These are phyloP conservation scores for Porites rus DNA, from an alignment of 92 coral and sea anemone genomes.

Conservation along the genomic window DNA sequence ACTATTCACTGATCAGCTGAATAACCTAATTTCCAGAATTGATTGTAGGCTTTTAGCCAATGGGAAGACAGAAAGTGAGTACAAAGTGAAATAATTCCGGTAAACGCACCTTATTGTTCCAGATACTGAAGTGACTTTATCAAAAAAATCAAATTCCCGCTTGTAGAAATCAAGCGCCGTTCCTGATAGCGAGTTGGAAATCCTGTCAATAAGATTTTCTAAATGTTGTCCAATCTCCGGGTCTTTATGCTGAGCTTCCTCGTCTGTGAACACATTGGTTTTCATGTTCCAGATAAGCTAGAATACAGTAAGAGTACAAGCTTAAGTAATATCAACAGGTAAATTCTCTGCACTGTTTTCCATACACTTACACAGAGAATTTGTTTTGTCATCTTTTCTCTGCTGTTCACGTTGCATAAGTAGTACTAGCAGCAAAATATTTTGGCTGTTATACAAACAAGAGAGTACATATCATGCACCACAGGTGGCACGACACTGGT, in stretches of 20 bases:
- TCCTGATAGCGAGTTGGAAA: constrained; percentile 86
- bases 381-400: no score
- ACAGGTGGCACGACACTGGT: no score
- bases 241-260: constrained; percentile 90
- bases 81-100: neutral
- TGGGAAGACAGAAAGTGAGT: neutral
- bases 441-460: no score
- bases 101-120: constrained; percentile 88
- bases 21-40: neutral
- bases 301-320: neutral
- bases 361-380: no score
- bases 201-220: constrained; percentile 84
- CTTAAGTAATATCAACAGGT: neutral
- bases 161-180: constrained; percentile 91
- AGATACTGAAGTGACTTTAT: constrained; percentile 95
- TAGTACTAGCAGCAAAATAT: no score
- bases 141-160: constrained; percentile 95
- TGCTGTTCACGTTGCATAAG: no score
- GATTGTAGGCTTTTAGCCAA: neutral
- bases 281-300: constrained; percentile 99
- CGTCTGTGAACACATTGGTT: constrained; percentile 95
- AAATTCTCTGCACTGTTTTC: neutral
- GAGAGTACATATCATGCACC: no score
- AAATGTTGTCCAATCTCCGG: constrained; percentile 87
- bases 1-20: no score